These are phyloP conservation scores for Odontomyia ornata DNA, from an alignment of 2,888 invertebrate species.

Conservation along the genomic window DNA sequence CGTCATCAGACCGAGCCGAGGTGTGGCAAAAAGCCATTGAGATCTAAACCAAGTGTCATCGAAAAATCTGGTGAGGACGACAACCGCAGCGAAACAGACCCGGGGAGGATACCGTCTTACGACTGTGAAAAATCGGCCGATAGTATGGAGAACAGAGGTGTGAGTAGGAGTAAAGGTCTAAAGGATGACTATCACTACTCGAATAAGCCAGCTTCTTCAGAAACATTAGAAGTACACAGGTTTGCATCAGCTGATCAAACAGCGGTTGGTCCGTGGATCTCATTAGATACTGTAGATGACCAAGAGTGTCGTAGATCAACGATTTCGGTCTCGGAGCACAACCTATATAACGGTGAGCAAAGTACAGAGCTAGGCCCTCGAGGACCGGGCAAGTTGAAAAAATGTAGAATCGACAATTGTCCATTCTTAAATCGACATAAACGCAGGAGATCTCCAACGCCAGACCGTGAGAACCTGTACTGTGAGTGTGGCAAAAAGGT, in stretches of 20 bases:
- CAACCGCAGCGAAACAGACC: not conserved
- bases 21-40: not conserved
- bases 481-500: constrained; percentile 21
- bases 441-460: not conserved
- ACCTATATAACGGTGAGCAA: not conserved
- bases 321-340: not conserved
- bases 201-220: constrained; percentile 4
- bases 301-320: constrained; percentile 9
- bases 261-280: not conserved
- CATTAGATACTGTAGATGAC: not conserved
- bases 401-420: constrained; percentile 6
- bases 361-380: not conserved
- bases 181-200: not conserved
- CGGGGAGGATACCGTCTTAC: not conserved
- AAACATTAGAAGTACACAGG: not conserved
- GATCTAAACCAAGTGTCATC: not conserved
- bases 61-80: not conserved
- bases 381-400: not conserved
- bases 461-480: not conserved
- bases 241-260: too few species aligned
- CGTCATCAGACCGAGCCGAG: not conserved
- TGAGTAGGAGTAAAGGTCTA: not conserved
- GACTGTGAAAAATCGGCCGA: too few species aligned
- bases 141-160: not conserved
- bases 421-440: not conserved